phyloP scores from a whole-genome alignment of 2,888 invertebrate species.

The Trichopoda pennipes region DNA sequence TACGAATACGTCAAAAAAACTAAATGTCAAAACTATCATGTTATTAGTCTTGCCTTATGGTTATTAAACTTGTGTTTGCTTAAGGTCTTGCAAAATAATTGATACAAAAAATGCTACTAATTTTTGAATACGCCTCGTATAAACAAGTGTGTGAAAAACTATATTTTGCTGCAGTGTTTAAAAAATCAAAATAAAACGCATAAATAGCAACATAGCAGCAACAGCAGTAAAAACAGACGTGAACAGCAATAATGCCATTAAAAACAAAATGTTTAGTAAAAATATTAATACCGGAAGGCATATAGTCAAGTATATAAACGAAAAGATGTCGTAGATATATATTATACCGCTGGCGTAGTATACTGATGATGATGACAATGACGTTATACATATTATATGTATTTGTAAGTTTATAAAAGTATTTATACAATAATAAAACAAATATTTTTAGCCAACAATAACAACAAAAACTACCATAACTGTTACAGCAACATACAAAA shows the following conservation, averaged over 20 bases:
- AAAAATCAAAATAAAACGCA: background rate
- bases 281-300: conserved; percentile 36
- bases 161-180: conserved; percentile 14
- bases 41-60: too few relatives aligned
- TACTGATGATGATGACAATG: conserved; percentile 4
- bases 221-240: background rate
- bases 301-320: conserved; percentile 30
- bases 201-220: background rate
- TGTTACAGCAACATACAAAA: conserved; percentile 1
- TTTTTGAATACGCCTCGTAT: background rate
- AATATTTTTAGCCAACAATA: background rate
- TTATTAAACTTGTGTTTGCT: too few relatives aligned
- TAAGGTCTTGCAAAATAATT: too few relatives aligned
- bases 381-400: background rate
- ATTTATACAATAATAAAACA: conserved; percentile 29
- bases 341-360: background rate
- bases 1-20: too few relatives aligned
- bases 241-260: background rate
- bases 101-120: background rate
- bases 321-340: conserved; percentile 24
- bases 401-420: background rate
- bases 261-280: background rate
- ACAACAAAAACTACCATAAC: background rate
- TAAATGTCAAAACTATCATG: too few relatives aligned
- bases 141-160: conserved; percentile 2